Base-by-base conservation (phyloP, 2,113 vertebrate genomes). In the Ranitomeya variabilis region DNA sequence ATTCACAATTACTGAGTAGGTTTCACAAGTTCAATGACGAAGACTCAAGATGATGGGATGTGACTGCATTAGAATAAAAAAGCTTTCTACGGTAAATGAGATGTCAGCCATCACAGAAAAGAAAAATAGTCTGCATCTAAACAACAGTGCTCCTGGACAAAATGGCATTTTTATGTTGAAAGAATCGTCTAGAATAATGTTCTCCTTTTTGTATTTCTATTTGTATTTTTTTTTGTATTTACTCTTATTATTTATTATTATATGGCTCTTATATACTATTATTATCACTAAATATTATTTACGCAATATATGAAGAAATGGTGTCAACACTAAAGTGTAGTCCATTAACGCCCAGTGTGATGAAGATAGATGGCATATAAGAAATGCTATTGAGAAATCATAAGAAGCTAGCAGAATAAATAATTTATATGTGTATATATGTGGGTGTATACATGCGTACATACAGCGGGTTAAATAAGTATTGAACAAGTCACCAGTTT, bases 21-120 rank as follows among this genome's bases (percentile, higher is more conserved):
- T 62, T 52, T 31, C 57, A 62, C 73, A 77, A 77, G 59, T 31
- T 86, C 73, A 77, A 6, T 64, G 85, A n/a, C 11, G 31, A 86
- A 78, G 85, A 86, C 71, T 86, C 73, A 77, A 31, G 14, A 26
- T 8, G 57, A 74, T 59, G 83, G 31, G 79, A 81, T 81, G 79
- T 81, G 79, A 81, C 79, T 60, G 8, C 19, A 15, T 57, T 23
- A 7, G 52, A 79, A 15, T 55, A 37, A 31, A 19, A 57, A 19
- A 23, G 23, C 52, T 15, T 31, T 60, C 55, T 37, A 31, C n/a
- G n/a, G 21, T 60, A 14, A 57, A 59, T 80, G 10, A 60, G 57
- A 59, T 80, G 6, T 3, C 9, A 11, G 6, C 16, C 18, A 14
- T 80, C 55, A 74, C 2, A 18, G 31, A 9, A 51, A 74, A 19